These are phyloP conservation scores for Bombus affinis DNA, from an alignment of 1,140 invertebrate species.

Conservation along the genomic window DNA sequence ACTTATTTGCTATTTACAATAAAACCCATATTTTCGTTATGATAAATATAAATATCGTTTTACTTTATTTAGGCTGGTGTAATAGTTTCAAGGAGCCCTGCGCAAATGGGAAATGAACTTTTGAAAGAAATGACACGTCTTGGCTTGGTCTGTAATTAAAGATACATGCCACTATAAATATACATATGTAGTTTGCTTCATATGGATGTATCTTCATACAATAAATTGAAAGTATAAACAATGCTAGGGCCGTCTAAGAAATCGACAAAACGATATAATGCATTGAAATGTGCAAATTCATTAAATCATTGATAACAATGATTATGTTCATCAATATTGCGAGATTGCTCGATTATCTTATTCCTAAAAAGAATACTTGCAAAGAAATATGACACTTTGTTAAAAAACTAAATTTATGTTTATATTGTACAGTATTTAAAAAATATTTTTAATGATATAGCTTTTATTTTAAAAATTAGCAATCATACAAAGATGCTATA, in stretches of 20 bases:
- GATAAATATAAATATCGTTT: slow-evolving; percentile 39
- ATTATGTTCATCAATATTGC: slow-evolving; percentile 29
- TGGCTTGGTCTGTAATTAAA: slow-evolving; percentile 82
- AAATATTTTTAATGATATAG: slow-evolving; percentile 63
- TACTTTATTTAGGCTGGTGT: slow-evolving; percentile 88
- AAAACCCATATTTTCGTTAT: not conserved
- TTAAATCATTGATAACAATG: slow-evolving; percentile 27
- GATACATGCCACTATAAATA: slow-evolving; percentile 64
- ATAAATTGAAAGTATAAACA: slow-evolving; percentile 73
- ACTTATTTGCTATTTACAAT: slow-evolving; percentile 54
- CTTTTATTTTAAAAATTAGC: slow-evolving; percentile 62
- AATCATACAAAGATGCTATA: slow-evolving; percentile 44
- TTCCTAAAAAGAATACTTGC: slow-evolving; percentile 17
- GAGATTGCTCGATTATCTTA: slow-evolving; percentile 10
- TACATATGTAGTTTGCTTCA: slow-evolving; percentile 80
- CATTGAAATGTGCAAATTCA: slow-evolving; percentile 32
- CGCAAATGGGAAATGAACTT: slow-evolving; percentile 96
- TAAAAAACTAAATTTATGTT: slow-evolving; percentile 51
- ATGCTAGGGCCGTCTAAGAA: slow-evolving; percentile 47
- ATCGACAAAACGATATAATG: slow-evolving; percentile 36
- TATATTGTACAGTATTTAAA: slow-evolving; percentile 61
- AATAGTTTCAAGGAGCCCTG: slow-evolving; percentile 96
- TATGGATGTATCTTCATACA: slow-evolving; percentile 78
- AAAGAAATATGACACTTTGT: slow-evolving; percentile 48
- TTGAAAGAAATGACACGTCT: slow-evolving; percentile 93